Percentiles rank a stretch among this genome's conserved stretches.
These are phyloP conservation scores for Cordilura impudica DNA, from an alignment of 2,888 invertebrate species.

Conservation along the genomic window DNA sequence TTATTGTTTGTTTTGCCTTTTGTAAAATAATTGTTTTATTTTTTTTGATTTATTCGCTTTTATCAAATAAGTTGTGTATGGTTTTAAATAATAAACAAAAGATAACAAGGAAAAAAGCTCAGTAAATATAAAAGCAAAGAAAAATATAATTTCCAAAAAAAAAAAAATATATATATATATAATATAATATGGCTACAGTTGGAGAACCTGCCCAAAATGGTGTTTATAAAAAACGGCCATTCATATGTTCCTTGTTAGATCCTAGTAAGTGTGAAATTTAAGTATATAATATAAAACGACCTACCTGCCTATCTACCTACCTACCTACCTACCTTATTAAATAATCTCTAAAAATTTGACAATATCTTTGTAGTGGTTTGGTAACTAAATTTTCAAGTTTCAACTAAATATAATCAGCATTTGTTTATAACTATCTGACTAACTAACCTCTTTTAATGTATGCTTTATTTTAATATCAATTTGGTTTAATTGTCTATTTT, in stretches of 20 bases:
- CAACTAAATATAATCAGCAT: slow-evolving; percentile 12
- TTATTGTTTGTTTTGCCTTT: no score
- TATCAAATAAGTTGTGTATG: not conserved
- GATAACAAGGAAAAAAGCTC: slow-evolving; percentile 8
- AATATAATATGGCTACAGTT: slow-evolving; percentile 67
- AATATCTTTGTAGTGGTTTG: slow-evolving; percentile 13
- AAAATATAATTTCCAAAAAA: slow-evolving; percentile 10
- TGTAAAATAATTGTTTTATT: no score
- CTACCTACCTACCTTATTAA: not conserved
- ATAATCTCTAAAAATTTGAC: not conserved
- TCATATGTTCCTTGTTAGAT: slow-evolving; percentile 77
- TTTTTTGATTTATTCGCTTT: no score
- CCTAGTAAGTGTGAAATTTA: slow-evolving; percentile 74
- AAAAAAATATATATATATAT: slow-evolving; percentile 14
- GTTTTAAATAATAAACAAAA: slow-evolving; percentile 17
- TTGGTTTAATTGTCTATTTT: slow-evolving; percentile 8
- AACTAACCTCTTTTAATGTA: slow-evolving; percentile 34
- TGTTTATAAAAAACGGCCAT: slow-evolving; percentile 75
- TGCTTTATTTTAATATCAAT: slow-evolving; percentile 19
- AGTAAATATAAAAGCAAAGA: not conserved
- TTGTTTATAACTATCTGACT: no score
- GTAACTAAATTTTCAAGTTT: not conserved
- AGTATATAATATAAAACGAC: slow-evolving; percentile 14
- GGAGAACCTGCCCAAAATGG: slow-evolving; percentile 76
- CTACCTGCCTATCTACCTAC: not conserved